Evolutionary conservation across 2,797 vertebrate genomes (phyloP).

Genomic region (Mycteria americana): DNA sequence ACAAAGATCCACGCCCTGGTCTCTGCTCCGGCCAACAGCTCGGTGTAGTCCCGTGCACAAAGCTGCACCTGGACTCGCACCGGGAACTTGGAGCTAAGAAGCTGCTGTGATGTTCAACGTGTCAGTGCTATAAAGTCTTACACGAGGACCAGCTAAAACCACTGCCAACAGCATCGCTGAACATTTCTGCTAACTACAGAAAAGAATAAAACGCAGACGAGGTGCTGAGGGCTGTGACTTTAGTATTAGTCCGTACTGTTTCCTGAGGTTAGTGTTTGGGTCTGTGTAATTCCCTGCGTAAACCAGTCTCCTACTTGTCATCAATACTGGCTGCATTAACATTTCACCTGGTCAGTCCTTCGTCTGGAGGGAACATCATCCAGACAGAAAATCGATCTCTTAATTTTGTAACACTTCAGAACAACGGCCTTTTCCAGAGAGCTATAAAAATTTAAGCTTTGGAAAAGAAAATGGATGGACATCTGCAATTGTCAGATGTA

Average conservation of each 20-base stretch:
- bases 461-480: background rate
- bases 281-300: background rate
- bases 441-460: background rate
- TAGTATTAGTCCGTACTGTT: fast-evolving
- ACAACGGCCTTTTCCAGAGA: background rate
- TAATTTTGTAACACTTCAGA: background rate
- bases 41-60: fast-evolving
- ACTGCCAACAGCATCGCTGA: background rate
- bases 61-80: background rate
- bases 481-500: background rate
- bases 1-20: fast-evolving
- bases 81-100: background rate
- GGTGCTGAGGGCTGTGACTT: background rate
- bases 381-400: background rate
- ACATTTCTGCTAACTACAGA: background rate
- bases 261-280: background rate
- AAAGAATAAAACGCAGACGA: background rate
- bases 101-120: background rate
- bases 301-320: background rate
- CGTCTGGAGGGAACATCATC: background rate
- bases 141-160: background rate
- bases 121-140: background rate
- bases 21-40: background rate
- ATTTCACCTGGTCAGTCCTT: background rate
- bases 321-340: background rate